These are phyloP conservation scores for Coregonus ussuriensis DNA, from an alignment of 2,797 vertebrate genomes.

Conservation along the genomic window DNA sequence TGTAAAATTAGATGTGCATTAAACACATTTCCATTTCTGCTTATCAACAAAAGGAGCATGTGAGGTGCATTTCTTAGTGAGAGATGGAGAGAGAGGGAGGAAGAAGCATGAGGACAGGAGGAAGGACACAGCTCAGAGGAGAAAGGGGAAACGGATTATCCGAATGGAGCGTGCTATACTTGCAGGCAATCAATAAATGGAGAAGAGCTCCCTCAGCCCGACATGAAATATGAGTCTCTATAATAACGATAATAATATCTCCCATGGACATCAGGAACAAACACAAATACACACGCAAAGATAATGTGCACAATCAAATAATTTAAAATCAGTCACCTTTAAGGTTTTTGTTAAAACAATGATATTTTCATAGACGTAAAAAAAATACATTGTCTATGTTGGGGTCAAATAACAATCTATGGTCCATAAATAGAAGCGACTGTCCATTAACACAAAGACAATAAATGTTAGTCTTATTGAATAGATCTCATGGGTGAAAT, in stretches of 20 bases:
- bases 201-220: constrained; percentile 21
- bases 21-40: background rate
- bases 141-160: constrained; percentile 51
- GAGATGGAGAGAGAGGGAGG: background rate
- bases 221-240: constrained; percentile 56
- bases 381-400: constrained; percentile 46
- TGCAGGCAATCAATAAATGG: constrained; percentile 56
- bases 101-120: constrained; percentile 40
- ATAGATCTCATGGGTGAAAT: constrained; percentile 60
- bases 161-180: constrained; percentile 41
- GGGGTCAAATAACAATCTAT: constrained; percentile 69
- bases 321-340: background rate
- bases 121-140: constrained; percentile 43
- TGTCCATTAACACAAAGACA: constrained; percentile 61
- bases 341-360: background rate
- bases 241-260: constrained; percentile 35
- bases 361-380: background rate
- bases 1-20: background rate
- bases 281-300: background rate
- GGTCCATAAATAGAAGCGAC: constrained; percentile 73
- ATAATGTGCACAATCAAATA: background rate
- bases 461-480: constrained; percentile 65
- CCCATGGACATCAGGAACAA: constrained; percentile 28
- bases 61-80: background rate
- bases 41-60: background rate